These are phyloP conservation scores for Sebastes nivosus DNA, from an alignment of 2,797 vertebrate genomes.

Conservation along the genomic window DNA sequence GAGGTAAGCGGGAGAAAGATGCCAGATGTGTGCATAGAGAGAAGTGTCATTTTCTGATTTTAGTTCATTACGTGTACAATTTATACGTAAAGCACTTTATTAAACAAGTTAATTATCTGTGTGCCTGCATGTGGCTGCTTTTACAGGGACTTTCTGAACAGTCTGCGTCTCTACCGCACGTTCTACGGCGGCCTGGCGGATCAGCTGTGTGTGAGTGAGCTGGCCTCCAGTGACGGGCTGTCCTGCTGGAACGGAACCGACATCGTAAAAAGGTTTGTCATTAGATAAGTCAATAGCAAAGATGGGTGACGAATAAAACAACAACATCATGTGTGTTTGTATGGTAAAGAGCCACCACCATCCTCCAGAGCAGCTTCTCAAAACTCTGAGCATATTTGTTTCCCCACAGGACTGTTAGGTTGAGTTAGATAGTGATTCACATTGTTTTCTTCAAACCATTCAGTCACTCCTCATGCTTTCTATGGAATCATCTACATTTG, in stretches of 20 bases:
- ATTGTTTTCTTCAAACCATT: neutral
- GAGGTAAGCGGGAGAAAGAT: slow-evolving; percentile 80
- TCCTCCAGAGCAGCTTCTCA: neutral
- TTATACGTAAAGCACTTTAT: neutral
- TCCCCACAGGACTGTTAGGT: neutral
- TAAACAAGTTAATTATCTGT: neutral
- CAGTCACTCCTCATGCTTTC: neutral
- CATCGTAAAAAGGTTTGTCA: slow-evolving; percentile 84
- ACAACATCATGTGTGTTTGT: neutral
- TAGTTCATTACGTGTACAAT: neutral
- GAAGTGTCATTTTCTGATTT: neutral
- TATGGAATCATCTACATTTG: neutral
- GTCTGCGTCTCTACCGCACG: slow-evolving; percentile 79
- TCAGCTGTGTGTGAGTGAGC: slow-evolving; percentile 84
- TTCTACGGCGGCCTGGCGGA: slow-evolving; percentile 87
- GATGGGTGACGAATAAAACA: neutral
- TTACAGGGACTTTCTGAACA: slow-evolving; percentile 86
- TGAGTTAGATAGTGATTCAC: neutral
- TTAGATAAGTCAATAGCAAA: neutral
- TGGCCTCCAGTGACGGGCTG: slow-evolving; percentile 81
- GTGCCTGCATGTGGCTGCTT: neutral
- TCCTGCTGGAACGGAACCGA: slow-evolving; percentile 89
- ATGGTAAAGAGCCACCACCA: neutral
- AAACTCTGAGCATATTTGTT: neutral
- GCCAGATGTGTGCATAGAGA: neutral